Base-by-base conservation (phyloP, 2,797 vertebrate genomes). In the Argyrosomus regius region DNA sequence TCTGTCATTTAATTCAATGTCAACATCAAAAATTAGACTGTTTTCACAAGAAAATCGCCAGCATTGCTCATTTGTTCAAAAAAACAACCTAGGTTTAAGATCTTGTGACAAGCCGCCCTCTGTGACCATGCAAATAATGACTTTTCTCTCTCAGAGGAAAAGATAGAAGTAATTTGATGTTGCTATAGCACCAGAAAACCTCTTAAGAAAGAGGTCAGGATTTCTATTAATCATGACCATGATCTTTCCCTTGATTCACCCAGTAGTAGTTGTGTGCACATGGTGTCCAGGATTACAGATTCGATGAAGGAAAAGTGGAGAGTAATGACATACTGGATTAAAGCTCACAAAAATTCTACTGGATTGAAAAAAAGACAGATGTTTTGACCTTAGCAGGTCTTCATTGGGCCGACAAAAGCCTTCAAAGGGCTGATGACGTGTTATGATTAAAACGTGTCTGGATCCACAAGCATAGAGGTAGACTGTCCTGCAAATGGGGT, bases 181-280 rank as follows among this genome's bases (percentile, higher is more conserved):
- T 63, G 59, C 20, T 31, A 9, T 2, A 43, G 22, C 17, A 7
- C 11, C 14, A 46, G 45, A 59, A 64, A 28, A 6, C n/a, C n/a
- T 61, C 45, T 6, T 20, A 17, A 48, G 31, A 72, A 59, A 26
- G 52, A 53, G 17, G n/a, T 58, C 54, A 65, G 24, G 46, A 12
- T 60, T 66, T 59, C 20, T 24, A 26, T 24, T 72, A 52, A 67
- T 80, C 57, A 45, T 39, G 41, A 45, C 35, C n/a, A 2, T 9
- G 16, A 16, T 41, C 41, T 62, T 49, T 56, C 4, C 58, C 22
- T 5, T 26, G 14, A 50, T 46, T 24, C 46, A 8, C 3, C 39
- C 43, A 6, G 1, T 18, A 35, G 48, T 9, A 28, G 17, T 2
- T 24, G 56, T 26, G 35, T 50, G 39, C 41, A 70, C 43, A 5